Evolutionary conservation across 2,888 invertebrate species (phyloP).

Genomic region (Hydrotaea cyrtoneurina): DNA sequence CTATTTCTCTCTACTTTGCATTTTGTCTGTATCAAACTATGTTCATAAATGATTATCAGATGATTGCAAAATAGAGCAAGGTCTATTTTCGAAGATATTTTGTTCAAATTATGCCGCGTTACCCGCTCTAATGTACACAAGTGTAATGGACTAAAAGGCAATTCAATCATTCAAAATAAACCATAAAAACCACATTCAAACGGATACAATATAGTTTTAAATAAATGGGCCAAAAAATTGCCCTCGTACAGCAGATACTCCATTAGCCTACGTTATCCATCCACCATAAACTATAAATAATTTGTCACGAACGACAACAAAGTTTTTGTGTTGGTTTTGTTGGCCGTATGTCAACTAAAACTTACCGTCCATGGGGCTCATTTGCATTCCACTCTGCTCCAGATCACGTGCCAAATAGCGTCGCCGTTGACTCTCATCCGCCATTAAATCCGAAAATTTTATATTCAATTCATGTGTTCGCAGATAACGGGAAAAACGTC

Average conservation of each 20-base stretch:
- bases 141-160: slow-evolving; percentile 1
- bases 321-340: neutral
- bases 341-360: slow-evolving; percentile 18
- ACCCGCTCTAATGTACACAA: no score
- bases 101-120: no score
- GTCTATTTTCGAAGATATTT: no score
- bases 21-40: no score
- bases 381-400: slow-evolving; percentile 65
- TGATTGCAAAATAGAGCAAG: no score
- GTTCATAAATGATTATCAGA: no score
- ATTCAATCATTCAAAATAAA: neutral
- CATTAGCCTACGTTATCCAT: no score
- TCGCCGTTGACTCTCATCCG: slow-evolving; percentile 69
- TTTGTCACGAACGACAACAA: slow-evolving; percentile 56
- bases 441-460: slow-evolving; percentile 85
- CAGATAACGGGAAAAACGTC: slow-evolving; percentile 84
- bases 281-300: neutral
- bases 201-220: neutral
- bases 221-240: no score
- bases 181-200: neutral
- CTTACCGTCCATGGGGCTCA: slow-evolving; percentile 65
- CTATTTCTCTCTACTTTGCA: no score
- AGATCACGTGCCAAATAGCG: slow-evolving; percentile 62
- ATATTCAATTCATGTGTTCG: slow-evolving; percentile 88
- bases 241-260: neutral